Percentiles rank a stretch among this genome's conserved stretches.
Evolutionary conservation across 2,113 vertebrate species (phyloP).

Genomic region (Xerus inauris): DNA sequence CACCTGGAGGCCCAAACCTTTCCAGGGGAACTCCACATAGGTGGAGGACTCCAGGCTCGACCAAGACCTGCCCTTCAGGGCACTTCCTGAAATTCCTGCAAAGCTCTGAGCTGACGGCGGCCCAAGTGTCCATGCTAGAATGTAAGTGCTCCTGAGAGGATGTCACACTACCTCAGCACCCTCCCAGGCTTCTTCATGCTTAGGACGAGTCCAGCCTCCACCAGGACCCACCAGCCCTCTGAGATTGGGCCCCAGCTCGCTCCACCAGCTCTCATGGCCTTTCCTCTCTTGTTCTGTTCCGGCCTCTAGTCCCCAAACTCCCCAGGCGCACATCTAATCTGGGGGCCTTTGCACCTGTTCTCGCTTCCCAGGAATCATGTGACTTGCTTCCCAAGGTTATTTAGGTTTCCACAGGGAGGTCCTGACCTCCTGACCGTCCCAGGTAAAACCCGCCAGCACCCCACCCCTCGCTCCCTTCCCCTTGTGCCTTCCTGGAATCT

Average conservation of each 20-base stretch:
- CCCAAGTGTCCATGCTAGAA: neutral
- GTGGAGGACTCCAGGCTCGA: accelerated
- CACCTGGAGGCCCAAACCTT: neutral
- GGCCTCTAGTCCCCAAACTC: neutral
- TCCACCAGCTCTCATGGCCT: neutral
- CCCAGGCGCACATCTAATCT: neutral
- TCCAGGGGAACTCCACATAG: neutral
- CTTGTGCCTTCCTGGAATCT: neutral
- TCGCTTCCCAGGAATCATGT: neutral
- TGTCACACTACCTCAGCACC: neutral
- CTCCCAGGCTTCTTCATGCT: neutral
- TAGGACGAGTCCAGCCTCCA: neutral
- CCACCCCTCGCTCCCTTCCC: neutral
- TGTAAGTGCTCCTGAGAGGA: neutral
- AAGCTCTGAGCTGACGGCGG: neutral
- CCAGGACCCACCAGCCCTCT: neutral
- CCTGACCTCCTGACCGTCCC: neutral
- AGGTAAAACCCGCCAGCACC: neutral
- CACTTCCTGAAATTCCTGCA: neutral
- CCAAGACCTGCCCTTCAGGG: neutral
- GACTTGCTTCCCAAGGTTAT: neutral
- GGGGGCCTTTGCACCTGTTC: neutral
- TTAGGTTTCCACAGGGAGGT: neutral
- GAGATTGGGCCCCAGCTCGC: neutral
- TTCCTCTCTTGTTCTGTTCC: neutral